Percentiles rank a stretch among this genome's conserved stretches.
Evolutionary conservation across 2,888 invertebrate species (phyloP).

Genomic region (Ophioninae sp.): DNA sequence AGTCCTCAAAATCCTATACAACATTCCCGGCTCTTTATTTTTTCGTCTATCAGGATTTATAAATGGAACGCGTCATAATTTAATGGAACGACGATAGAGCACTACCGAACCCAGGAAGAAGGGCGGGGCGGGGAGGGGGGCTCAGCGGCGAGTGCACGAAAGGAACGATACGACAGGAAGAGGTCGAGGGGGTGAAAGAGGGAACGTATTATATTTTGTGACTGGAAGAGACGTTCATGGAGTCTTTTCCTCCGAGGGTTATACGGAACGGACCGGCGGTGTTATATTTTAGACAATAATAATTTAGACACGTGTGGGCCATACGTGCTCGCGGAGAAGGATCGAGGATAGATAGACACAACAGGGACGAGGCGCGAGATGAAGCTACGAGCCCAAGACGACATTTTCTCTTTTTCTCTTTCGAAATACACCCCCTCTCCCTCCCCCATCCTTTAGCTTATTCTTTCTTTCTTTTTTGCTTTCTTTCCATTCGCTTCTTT

Average conservation of each 20-base stretch:
- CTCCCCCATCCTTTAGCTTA: conserved; percentile 28
- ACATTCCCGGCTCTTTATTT: no score
- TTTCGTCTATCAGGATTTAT: conserved; percentile 50
- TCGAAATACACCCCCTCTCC: conserved; percentile 10
- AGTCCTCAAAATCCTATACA: neutral
- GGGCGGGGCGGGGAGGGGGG: no score
- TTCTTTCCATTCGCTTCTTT: conserved; percentile 29
- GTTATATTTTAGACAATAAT: conserved; percentile 78
- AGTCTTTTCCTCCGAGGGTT: conserved; percentile 14
- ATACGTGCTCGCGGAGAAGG: conserved; percentile 73
- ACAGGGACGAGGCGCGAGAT: conserved; percentile 69
- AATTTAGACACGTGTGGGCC: conserved; percentile 79
- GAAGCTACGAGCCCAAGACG: conserved; percentile 63
- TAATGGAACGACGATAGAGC: conserved; percentile 68
- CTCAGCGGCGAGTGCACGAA: conserved; percentile 37
- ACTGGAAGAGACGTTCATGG: conserved; percentile 35
- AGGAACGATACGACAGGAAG: conserved; percentile 38
- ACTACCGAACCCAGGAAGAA: conserved; percentile 12
- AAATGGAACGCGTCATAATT: conserved; percentile 71
- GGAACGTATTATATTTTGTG: conserved; percentile 59
- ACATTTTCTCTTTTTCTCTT: conserved; percentile 43
- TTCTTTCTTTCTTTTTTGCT: conserved; percentile 13
- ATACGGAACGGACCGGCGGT: conserved; percentile 46
- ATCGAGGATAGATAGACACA: conserved; percentile 74
- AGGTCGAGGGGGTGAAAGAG: conserved; percentile 59